phyloP scores from a whole-genome alignment of 1,140 invertebrate genomes.

The Tetramorium alpestre region DNA sequence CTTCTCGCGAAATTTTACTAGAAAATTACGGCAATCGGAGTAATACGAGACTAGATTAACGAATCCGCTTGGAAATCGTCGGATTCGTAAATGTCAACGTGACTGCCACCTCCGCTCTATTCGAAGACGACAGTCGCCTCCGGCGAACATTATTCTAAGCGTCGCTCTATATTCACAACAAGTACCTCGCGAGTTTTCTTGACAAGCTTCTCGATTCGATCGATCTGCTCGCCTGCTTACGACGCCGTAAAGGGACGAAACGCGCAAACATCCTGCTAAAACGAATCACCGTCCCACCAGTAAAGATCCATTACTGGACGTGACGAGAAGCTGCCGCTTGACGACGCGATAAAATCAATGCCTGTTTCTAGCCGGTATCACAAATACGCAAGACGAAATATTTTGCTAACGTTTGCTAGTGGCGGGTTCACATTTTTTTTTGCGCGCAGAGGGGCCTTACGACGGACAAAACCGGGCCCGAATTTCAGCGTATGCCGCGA shows the following conservation, averaged over 20 bases:
- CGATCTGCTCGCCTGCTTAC: constrained; percentile 29
- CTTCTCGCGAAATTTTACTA: constrained; percentile 11
- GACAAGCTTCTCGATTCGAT: constrained; percentile 39
- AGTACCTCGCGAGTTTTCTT: neutral
- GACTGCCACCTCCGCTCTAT: neutral
- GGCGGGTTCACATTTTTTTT: neutral
- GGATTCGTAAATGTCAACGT: constrained; percentile 19
- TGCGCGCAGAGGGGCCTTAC: neutral
- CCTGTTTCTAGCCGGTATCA: neutral
- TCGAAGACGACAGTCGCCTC: neutral
- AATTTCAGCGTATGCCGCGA: constrained; percentile 28
- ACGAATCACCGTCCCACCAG: constrained; percentile 7
- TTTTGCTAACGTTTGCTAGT: constrained; percentile 38
- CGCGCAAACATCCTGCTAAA: constrained; percentile 24
- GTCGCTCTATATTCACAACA: constrained; percentile 25
- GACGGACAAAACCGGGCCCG: neutral
- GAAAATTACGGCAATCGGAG: constrained; percentile 27
- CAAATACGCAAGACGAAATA: constrained; percentile 21
- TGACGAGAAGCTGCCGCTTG: constrained; percentile 7
- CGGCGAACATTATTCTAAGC: constrained; percentile 15
- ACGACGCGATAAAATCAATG: constrained; percentile 35
- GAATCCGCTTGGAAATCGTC: neutral
- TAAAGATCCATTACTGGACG: constrained; percentile 12
- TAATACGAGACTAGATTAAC: constrained; percentile 35
- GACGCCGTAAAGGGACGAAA: constrained; percentile 31